phyloP scores from a whole-genome alignment of 2,888 invertebrate genomes.

The Dasysyrphus albostriatus region DNA sequence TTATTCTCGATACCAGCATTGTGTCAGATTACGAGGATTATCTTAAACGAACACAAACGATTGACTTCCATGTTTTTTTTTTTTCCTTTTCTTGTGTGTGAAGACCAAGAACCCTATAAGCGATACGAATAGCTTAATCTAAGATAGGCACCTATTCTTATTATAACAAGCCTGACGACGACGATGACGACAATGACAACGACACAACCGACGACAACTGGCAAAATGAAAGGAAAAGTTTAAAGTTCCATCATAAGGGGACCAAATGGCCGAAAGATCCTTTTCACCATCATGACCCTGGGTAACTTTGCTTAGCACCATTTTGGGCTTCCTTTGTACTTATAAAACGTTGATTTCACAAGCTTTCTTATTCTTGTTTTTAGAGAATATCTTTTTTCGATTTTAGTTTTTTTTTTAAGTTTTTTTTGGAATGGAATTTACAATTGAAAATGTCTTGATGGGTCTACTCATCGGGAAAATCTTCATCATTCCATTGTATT shows the following conservation, averaged over 20 bases:
- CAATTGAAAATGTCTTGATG: conserved; percentile 73
- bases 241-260: conserved; percentile 62
- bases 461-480: conserved; percentile 66
- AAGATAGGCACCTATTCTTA: conserved; percentile 23
- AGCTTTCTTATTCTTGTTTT: not conserved
- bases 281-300: conserved; percentile 52
- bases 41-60: conserved; percentile 73
- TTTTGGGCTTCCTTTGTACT: not conserved
- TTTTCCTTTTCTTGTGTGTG: not conserved
- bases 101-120: not conserved
- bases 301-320: conserved; percentile 31
- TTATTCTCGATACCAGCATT: conserved; percentile 48
- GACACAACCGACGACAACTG: not conserved
- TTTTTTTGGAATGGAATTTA: conserved; percentile 61
- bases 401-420: conserved; percentile 20
- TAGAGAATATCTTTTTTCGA: conserved; percentile 21
- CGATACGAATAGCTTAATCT: conserved; percentile 28
- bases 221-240: conserved; percentile 45
- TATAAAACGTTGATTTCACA: conserved; percentile 10
- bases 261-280: conserved; percentile 64
- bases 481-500: conserved; percentile 46
- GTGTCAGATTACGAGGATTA: conserved; percentile 74
- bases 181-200: conserved; percentile 19
- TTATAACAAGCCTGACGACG: conserved; percentile 23
- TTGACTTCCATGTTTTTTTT: conserved; percentile 53